These are phyloP conservation scores for Coboldia fuscipes DNA, from an alignment of 1,140 invertebrate species.

Conservation along the genomic window DNA sequence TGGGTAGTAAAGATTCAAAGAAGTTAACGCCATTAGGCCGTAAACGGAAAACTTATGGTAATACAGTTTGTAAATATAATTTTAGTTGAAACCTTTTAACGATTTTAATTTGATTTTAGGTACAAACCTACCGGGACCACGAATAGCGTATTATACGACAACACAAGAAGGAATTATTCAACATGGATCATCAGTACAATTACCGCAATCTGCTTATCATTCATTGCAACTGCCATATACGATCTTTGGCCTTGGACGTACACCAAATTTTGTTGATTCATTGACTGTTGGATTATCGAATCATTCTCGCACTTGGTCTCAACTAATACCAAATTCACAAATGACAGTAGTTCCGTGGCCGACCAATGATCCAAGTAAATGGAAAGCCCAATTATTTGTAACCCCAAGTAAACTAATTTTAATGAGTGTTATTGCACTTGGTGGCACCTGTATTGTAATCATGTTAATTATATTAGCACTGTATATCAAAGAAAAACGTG, in stretches of 20 bases:
- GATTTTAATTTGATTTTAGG: slow-evolving; percentile 26
- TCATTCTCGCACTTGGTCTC: slow-evolving; percentile 53
- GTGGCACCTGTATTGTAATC: slow-evolving; percentile 71
- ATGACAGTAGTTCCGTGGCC: slow-evolving; percentile 88
- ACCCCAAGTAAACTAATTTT: slow-evolving; percentile 88
- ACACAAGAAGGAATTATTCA: slow-evolving; percentile 58
- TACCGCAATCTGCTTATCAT: slow-evolving; percentile 82
- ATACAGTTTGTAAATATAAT: slow-evolving; percentile 2
- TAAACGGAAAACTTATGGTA: slow-evolving; percentile 53
- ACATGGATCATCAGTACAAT: slow-evolving; percentile 57
- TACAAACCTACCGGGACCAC: slow-evolving; percentile 72
- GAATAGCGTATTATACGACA: slow-evolving; percentile 67
- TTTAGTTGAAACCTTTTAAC: neutral
- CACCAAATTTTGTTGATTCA: slow-evolving; percentile 91
- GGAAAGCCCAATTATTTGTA: slow-evolving; percentile 87
- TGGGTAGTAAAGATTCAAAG: slow-evolving; percentile 46
- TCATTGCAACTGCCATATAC: slow-evolving; percentile 83
- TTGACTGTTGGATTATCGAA: slow-evolving; percentile 62
- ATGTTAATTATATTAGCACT: slow-evolving; percentile 65
- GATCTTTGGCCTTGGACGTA: slow-evolving; percentile 86
- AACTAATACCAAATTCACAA: slow-evolving; percentile 95
- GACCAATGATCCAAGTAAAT: slow-evolving; percentile 47
- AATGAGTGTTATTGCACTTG: slow-evolving; percentile 72
- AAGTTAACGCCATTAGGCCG: slow-evolving; percentile 46
- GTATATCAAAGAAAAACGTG: slow-evolving; percentile 81